These are phyloP conservation scores for Pristis pectinata DNA, from an alignment of 2,797 vertebrate genomes.

Conservation along the genomic window DNA sequence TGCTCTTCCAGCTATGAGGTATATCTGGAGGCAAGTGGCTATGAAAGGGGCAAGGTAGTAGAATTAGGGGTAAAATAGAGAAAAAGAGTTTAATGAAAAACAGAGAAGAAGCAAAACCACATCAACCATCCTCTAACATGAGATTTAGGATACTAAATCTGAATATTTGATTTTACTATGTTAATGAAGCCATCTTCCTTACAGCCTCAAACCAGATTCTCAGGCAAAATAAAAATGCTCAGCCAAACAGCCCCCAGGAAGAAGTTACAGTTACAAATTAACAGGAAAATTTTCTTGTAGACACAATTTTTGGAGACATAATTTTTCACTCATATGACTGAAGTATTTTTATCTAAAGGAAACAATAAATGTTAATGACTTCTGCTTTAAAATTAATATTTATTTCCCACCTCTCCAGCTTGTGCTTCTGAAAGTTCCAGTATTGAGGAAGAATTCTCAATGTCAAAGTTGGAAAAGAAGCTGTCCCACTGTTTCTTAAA, in stretches of 20 bases:
- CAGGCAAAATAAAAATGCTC: background rate
- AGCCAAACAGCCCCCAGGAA: background rate
- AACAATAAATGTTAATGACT: background rate
- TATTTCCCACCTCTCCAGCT: slow-evolving; percentile 74
- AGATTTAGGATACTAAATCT: background rate
- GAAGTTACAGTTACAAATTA: background rate
- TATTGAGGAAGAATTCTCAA: slow-evolving; percentile 84
- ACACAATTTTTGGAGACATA: background rate
- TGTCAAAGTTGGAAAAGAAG: slow-evolving; percentile 84
- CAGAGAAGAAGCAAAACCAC: background rate
- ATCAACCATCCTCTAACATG: background rate
- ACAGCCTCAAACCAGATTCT: background rate
- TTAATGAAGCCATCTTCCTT: background rate
- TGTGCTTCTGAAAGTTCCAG: slow-evolving; percentile 90
- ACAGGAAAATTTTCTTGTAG: background rate
- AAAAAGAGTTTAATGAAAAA: background rate
- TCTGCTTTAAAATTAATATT: background rate
- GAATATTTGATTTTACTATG: background rate
- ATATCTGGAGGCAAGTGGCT: slow-evolving; percentile 32
- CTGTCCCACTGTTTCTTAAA: slow-evolving; percentile 88
- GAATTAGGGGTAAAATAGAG: background rate
- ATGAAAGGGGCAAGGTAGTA: background rate
- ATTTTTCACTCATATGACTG: background rate
- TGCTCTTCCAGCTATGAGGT: slow-evolving; percentile 28
- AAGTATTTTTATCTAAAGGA: background rate